Conservation (phyloP, 2,797 vertebrate species). For the Lagodon rhomboides region DNA sequence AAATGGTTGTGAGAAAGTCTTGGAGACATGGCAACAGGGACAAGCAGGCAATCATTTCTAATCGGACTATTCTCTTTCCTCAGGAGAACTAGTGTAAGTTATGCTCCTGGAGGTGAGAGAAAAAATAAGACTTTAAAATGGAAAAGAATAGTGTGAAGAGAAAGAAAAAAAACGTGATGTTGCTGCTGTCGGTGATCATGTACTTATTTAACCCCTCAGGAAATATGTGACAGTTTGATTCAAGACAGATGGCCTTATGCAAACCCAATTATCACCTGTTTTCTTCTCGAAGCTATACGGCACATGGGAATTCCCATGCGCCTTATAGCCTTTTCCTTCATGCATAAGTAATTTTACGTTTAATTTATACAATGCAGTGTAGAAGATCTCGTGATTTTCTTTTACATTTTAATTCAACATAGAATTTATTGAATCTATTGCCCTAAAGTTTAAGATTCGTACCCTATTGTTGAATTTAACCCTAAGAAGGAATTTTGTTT, state of each 20-base stretch:
- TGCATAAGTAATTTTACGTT: constrained; percentile 36
- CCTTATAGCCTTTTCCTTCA: constrained; percentile 40
- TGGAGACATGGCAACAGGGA: constrained; percentile 58
- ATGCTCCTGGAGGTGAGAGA: constrained; percentile 39
- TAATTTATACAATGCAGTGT: constrained; percentile 15
- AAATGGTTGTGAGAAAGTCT: constrained; percentile 67
- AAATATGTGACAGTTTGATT: constrained; percentile 50
- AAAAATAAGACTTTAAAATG: constrained; percentile 36
- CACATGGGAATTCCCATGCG: constrained; percentile 21
- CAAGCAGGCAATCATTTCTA: constrained; percentile 76
- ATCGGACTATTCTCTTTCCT: constrained; percentile 64
- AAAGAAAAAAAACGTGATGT: constrained; percentile 18
- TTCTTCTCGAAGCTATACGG: constrained; percentile 5
- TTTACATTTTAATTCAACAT: not conserved
- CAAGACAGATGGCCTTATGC: constrained; percentile 49
- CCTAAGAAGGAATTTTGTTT: not conserved
- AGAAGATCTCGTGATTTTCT: not conserved
- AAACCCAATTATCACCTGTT: constrained; percentile 58
- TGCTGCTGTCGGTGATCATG: constrained; percentile 30
- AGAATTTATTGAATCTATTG: not conserved
- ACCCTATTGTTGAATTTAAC: too few relatives aligned
- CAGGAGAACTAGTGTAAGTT: constrained; percentile 45
- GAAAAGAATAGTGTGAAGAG: not conserved
- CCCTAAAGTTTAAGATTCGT: too few relatives aligned
- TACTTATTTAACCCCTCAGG: constrained; percentile 29